Evolutionary conservation across 2,888 invertebrate genomes (phyloP).

Genomic region (Heteromyza rotundicornis): DNA sequence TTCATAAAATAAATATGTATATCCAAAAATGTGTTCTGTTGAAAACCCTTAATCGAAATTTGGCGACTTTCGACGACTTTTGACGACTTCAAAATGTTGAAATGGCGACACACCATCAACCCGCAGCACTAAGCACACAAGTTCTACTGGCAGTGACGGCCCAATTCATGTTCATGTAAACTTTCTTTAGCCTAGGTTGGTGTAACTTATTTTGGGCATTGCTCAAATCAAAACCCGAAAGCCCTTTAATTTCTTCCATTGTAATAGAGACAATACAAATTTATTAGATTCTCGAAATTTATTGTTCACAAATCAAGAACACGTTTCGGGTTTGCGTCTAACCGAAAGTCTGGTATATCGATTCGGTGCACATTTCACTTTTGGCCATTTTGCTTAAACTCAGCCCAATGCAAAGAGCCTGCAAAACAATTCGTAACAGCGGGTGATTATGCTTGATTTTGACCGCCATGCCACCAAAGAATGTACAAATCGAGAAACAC

Average conservation of each 20-base stretch:
- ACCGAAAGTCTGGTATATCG: constrained; percentile 33
- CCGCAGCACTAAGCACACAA: too few relatives aligned
- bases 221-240: too few relatives aligned
- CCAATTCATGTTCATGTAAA: too few relatives aligned
- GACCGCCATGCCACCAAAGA: constrained; percentile 41
- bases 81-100: too few relatives aligned
- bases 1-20: too few relatives aligned
- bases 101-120: too few relatives aligned
- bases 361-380: neutral
- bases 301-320: neutral
- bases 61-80: too few relatives aligned
- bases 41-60: too few relatives aligned
- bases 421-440: constrained; percentile 40
- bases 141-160: too few relatives aligned
- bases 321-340: constrained; percentile 29
- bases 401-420: constrained; percentile 34
- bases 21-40: too few relatives aligned
- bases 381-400: constrained; percentile 21
- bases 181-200: too few relatives aligned
- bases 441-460: constrained; percentile 46
- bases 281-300: neutral
- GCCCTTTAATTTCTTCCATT: constrained; percentile 1
- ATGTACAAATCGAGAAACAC: constrained; percentile 20
- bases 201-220: too few relatives aligned
- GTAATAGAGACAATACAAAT: neutral